A percentile compares a stretch with the other conserved stretches of the same genome.
Conservation (phyloP, 53 echinoderm and acorn worm genomes). For the Holothuria scabra region DNA sequence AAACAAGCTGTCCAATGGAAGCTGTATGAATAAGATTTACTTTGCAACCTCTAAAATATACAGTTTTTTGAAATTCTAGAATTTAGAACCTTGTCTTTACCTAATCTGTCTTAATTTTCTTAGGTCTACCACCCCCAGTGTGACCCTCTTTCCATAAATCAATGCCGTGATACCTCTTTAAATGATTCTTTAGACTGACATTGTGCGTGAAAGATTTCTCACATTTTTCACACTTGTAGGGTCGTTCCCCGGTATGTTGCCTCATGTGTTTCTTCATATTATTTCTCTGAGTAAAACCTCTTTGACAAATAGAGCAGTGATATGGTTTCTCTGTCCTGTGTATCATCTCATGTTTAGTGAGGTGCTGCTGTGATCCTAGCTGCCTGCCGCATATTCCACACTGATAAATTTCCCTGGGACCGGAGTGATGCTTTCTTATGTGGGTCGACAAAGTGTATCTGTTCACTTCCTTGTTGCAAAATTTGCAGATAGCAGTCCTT, state of each 20-base stretch:
- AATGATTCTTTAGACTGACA: constrained; percentile 89
- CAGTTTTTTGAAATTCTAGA: no score
- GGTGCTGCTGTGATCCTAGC: neutral
- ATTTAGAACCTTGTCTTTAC: neutral
- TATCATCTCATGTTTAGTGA: constrained; percentile 13
- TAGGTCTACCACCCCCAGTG: constrained; percentile 30
- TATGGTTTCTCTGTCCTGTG: constrained; percentile 48
- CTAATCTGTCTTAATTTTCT: neutral
- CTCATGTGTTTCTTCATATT: constrained; percentile 84
- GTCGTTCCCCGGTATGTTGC: constrained; percentile 85
- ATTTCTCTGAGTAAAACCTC: constrained; percentile 79
- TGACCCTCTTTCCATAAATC: constrained; percentile 83
- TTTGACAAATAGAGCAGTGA: constrained; percentile 75
- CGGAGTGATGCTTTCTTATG: neutral
- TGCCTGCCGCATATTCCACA: constrained; percentile 27
- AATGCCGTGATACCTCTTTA: constrained; percentile 87
- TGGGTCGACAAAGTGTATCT: constrained; percentile 1
- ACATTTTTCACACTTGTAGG: constrained; percentile 81
- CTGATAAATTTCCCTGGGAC: neutral
- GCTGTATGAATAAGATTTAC: no score
- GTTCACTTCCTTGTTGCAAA: constrained; percentile 24
- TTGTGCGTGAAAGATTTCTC: constrained; percentile 81
- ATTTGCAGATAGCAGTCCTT: neutral
- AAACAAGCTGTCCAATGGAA: no score
- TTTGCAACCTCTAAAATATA: no score